Evolutionary conservation across 2,888 invertebrate species (phyloP), one percentile per base, ranked within the genome.

Genomic region (Azorinus chamasolen): DNA sequence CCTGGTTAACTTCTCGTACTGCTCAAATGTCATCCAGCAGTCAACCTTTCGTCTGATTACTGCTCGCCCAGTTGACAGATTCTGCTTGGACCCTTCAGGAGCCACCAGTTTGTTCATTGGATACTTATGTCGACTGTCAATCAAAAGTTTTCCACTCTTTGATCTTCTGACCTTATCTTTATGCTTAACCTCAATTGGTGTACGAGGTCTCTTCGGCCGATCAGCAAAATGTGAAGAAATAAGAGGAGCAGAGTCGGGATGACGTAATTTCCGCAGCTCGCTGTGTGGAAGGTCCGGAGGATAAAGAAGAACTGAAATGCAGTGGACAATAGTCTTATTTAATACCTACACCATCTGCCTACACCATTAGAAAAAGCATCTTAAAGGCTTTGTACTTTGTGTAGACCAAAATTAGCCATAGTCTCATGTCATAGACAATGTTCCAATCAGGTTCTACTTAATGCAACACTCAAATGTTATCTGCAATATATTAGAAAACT

Each of bases 1-100:
- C 89, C 85, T 85, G 25, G 90, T 91, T 4, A 92, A 74, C 63
- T 75, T 81, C 43, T 89, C 90, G 79, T 91, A 92, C 62, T 92
- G 90, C 64, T 92, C 92, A 86, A 91, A 92, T 0, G 90, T 87
- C 90, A 92, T 90, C 92, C 92, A 92, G 72, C 89, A 90, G 81
- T 92, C 89, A 0, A 90, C 87, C 62, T 85, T 83, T 14, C 89
- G 72, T 12, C 83, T 65, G 18, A 92, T 86, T 2, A 89, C 66
- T 2, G 92, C 92, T 25, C 85, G 80, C 2, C 92, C 92, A 5
- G 92, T 91, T 12, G 91, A 91, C 71, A 92, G 70, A 27, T 87
- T 86, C 66, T 89, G 85, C 63, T 88, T 90, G 37, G 77, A 75
- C 1, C 77, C 85, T 8, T 79, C 65, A 2, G 89, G 73, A 0